These are phyloP conservation scores for Prionailurus bengalensis DNA, from an alignment of 2,113 vertebrate genomes.

Conservation along the genomic window DNA sequence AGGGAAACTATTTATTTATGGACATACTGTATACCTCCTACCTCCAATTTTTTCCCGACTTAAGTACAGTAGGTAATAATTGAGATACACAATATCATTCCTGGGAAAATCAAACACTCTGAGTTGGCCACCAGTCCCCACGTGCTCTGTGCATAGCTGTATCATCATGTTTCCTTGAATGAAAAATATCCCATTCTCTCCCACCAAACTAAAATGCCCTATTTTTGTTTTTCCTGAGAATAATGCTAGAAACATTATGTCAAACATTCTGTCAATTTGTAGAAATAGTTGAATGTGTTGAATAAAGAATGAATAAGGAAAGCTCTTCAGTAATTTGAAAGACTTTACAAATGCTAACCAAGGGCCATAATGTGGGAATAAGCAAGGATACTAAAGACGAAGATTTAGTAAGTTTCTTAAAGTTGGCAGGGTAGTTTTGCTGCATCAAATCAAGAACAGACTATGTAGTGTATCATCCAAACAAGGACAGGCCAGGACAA, in stretches of 20 bases:
- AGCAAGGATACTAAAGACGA: neutral
- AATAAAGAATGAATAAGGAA: neutral
- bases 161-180: neutral
- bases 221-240: neutral
- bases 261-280: neutral
- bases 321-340: neutral
- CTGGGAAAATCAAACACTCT: neutral
- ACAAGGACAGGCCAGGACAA: neutral
- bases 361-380: neutral
- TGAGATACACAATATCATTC: neutral
- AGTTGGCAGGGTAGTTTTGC: neutral
- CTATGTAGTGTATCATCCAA: neutral
- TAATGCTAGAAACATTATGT: slow-evolving; percentile 1
- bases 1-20: neutral
- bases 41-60: neutral
- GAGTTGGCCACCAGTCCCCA: neutral
- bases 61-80: neutral
- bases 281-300: neutral
- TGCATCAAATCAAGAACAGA: neutral
- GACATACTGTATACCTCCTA: neutral
- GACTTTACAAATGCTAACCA: neutral
- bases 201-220: neutral
- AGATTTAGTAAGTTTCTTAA: neutral
- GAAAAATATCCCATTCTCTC: neutral
- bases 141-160: neutral